A percentile compares a stretch with the other conserved stretches of the same genome.
These are phyloP conservation scores for Crax fasciolata DNA, from an alignment of 2,797 vertebrate species.

Conservation along the genomic window DNA sequence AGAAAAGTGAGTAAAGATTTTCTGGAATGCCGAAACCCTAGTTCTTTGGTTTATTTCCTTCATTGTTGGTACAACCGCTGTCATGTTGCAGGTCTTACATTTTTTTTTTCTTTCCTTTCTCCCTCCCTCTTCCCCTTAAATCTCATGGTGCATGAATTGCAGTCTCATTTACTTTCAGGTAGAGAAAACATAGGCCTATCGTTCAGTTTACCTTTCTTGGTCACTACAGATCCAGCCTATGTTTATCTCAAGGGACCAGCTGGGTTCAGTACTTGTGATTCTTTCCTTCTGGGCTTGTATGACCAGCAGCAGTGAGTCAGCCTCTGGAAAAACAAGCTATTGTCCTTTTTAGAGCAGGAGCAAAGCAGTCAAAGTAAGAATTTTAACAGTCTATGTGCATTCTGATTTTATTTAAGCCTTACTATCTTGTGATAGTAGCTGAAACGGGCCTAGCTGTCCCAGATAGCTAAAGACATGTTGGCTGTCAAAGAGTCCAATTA, in stretches of 20 bases:
- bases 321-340: constrained; percentile 75
- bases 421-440: constrained; percentile 54
- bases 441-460: background rate
- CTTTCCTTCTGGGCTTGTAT: constrained; percentile 77
- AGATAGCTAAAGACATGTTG: background rate
- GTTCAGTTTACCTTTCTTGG: constrained; percentile 76
- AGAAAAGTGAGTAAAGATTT: constrained; percentile 88
- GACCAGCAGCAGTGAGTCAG: constrained; percentile 77
- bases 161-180: constrained; percentile 63
- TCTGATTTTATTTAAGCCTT: constrained; percentile 63
- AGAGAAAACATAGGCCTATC: constrained; percentile 72
- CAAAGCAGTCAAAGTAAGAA: constrained; percentile 79
- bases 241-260: constrained; percentile 75
- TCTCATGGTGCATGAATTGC: constrained; percentile 39
- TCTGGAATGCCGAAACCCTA: constrained; percentile 36
- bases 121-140: background rate
- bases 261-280: constrained; percentile 77
- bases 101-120: fast-evolving
- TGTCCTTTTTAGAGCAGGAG: constrained; percentile 76
- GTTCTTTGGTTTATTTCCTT: constrained; percentile 7
- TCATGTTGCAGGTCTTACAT: background rate
- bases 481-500: background rate
- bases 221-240: constrained; percentile 76
- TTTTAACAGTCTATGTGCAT: constrained; percentile 65
- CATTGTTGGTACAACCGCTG: background rate